Conservation (phyloP, 2,113 vertebrate species). For the Chloropsis cyanopogon region DNA sequence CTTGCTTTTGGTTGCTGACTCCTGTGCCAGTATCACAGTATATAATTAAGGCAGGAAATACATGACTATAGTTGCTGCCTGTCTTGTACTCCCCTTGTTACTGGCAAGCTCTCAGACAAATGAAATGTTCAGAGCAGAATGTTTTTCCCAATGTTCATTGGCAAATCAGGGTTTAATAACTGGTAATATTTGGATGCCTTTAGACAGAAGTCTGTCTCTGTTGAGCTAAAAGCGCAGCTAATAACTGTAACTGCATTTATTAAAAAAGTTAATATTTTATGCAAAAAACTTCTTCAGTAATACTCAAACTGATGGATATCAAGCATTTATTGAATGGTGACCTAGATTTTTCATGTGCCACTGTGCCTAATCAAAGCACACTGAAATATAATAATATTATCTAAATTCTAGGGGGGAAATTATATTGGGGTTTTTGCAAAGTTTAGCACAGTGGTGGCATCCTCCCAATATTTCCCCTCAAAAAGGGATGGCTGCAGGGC, state of each 20-base stretch:
- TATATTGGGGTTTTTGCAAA: not conserved
- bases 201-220: not conserved
- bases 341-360: not conserved
- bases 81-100: not conserved
- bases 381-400: not conserved
- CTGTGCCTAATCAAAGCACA: not conserved
- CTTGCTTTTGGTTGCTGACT: not conserved
- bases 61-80: fast-evolving
- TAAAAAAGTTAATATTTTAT: not conserved
- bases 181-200: not conserved
- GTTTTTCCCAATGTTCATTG: not conserved
- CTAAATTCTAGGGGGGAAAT: not conserved
- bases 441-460: not conserved
- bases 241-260: not conserved
- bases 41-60: not conserved
- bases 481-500: not conserved
- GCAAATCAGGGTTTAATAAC: not conserved
- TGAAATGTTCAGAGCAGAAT: not conserved
- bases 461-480: fast-evolving
- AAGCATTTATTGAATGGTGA: not conserved
- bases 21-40: not conserved
- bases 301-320: not conserved
- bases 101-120: not conserved
- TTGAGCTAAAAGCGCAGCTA: not conserved
- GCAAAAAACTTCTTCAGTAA: not conserved